A percentile compares a stretch with the other conserved stretches of the same genome.
phyloP scores from a whole-genome alignment of 2,888 invertebrate species.

The Cheilosia vulpina region DNA sequence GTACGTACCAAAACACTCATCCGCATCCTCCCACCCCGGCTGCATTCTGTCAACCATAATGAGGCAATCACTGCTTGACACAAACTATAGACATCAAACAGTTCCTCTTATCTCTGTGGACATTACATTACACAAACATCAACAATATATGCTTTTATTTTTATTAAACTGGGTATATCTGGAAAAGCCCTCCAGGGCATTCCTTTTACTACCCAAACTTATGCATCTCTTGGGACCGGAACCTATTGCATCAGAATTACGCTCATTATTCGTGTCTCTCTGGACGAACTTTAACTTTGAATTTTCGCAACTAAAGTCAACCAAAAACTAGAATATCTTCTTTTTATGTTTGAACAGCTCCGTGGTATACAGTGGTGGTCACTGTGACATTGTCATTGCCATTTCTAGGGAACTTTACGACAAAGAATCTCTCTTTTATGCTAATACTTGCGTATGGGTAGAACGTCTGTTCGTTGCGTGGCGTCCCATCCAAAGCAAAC shows the following conservation, averaged over 20 bases:
- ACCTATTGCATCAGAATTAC: constrained; percentile 37
- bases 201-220: constrained; percentile 5
- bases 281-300: constrained; percentile 32
- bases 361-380: too few relatives aligned
- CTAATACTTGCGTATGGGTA: constrained; percentile 41
- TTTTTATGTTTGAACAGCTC: constrained; percentile 59
- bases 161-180: constrained; percentile 38
- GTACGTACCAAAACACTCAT: too few relatives aligned
- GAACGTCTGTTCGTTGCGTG: constrained; percentile 26
- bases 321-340: constrained; percentile 24
- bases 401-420: constrained; percentile 19
- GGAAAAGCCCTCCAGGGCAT: constrained; percentile 44
- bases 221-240: constrained; percentile 24
- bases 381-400: constrained; percentile 35
- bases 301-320: constrained; percentile 18
- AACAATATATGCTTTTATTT: constrained; percentile 22
- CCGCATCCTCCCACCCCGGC: too few relatives aligned
- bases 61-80: constrained; percentile 16
- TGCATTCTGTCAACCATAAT: constrained; percentile 8
- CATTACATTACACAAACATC: constrained; percentile 37
- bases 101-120: constrained; percentile 20
- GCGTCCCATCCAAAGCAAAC: constrained; percentile 53
- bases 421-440: constrained; percentile 50
- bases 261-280: constrained; percentile 1
- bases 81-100: constrained; percentile 18